Conservation (phyloP, 2,888 invertebrate species). For the Elegia similella region DNA sequence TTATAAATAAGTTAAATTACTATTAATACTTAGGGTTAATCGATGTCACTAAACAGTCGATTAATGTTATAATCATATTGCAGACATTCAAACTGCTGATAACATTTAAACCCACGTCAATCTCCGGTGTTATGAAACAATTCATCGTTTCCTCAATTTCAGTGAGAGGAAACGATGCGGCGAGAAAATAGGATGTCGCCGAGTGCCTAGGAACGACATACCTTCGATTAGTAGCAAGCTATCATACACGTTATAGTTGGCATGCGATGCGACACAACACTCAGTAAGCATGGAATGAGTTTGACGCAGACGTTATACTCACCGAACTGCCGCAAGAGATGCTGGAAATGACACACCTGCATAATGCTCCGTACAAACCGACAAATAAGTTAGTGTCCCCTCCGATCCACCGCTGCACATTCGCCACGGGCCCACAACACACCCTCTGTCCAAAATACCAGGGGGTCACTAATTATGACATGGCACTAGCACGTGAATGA, state of each 20-base stretch:
- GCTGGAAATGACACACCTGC: constrained; percentile 83
- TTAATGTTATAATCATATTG: not conserved
- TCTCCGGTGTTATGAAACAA: constrained; percentile 7
- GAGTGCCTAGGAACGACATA: not conserved
- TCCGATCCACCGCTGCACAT: constrained; percentile 55
- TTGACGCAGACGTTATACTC: constrained; percentile 57
- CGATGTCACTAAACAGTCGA: not conserved
- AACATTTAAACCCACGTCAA: constrained; percentile 4
- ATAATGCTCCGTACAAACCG: constrained; percentile 71
- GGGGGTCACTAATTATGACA: constrained; percentile 64
- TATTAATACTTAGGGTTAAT: not conserved
- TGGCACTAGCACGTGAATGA: constrained; percentile 50
- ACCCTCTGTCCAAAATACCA: constrained; percentile 79
- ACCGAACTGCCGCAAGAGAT: constrained; percentile 79
- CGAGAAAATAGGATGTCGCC: not conserved
- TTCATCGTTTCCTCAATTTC: constrained; percentile 5
- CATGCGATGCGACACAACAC: constrained; percentile 16
- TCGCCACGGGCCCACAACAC: constrained; percentile 59
- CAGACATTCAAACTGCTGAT: not conserved
- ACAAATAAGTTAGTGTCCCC: constrained; percentile 60
- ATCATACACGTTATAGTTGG: not conserved
- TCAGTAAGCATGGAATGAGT: constrained; percentile 27
- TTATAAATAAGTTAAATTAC: not conserved
- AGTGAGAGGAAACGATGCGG: constrained; percentile 11
- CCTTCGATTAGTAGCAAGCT: constrained; percentile 2